phyloP scores from a whole-genome alignment of 1,140 invertebrate genomes.

The Platyura marginata region DNA sequence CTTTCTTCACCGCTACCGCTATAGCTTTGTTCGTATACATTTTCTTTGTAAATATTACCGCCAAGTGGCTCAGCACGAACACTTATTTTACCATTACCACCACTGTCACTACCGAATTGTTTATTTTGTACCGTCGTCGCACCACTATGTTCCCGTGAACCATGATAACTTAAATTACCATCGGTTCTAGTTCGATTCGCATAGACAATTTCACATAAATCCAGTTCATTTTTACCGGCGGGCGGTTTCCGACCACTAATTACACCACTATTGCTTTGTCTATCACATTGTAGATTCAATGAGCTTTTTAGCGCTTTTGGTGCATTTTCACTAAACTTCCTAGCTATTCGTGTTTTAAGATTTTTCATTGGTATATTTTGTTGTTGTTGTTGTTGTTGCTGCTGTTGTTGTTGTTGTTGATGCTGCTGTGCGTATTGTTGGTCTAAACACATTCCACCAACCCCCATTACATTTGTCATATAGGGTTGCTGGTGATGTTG shows the following conservation, averaged over 20 bases:
- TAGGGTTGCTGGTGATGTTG: no score
- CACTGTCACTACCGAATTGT: background rate
- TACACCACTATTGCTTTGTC: background rate
- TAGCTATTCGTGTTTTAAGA: background rate
- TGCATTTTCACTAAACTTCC: background rate
- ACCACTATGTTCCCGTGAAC: background rate
- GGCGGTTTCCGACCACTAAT: background rate
- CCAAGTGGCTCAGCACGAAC: background rate
- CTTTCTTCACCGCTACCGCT: background rate
- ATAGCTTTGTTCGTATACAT: background rate
- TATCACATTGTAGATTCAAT: background rate
- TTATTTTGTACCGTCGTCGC: background rate
- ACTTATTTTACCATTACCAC: background rate
- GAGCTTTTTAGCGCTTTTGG: background rate
- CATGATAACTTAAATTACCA: background rate
- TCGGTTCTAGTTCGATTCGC: background rate
- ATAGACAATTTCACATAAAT: background rate
- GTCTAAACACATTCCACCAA: background rate
- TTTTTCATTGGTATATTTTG: background rate
- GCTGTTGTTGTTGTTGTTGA: background rate
- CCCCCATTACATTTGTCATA: no score
- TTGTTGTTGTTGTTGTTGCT: constrained; percentile 4
- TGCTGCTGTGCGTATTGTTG: background rate
- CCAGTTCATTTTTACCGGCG: background rate
- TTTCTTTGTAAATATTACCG: background rate